Evolutionary conservation across 92 coral and sea anemone species (phyloP).

Genomic region (Montipora capitata): DNA sequence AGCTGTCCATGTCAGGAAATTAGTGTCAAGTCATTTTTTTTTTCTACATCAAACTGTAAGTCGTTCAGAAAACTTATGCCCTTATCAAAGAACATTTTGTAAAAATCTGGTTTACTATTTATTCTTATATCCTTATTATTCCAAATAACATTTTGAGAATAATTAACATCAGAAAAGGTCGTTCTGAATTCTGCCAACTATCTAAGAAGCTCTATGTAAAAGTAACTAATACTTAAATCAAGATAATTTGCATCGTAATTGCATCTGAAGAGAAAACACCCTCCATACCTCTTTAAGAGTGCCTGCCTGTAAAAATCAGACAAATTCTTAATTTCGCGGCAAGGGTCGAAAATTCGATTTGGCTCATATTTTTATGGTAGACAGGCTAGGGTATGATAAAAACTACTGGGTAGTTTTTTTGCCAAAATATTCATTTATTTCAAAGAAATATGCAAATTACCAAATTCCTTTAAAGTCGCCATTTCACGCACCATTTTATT

Average conservation of each 20-base stretch:
- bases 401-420: too few relatives aligned
- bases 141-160: constrained; percentile 23
- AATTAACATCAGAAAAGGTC: constrained; percentile 27
- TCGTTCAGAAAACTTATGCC: constrained; percentile 21
- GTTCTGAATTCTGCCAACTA: constrained; percentile 14
- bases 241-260: not conserved
- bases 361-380: too few relatives aligned
- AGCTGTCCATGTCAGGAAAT: constrained; percentile 19
- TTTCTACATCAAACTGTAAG: constrained; percentile 22
- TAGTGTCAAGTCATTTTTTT: constrained; percentile 8
- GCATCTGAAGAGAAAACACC: constrained; percentile 30
- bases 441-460: too few relatives aligned
- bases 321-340: too few relatives aligned
- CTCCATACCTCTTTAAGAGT: constrained; percentile 35
- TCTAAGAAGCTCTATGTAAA: constrained; percentile 17
- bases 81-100: constrained; percentile 35
- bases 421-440: too few relatives aligned
- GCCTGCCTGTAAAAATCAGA: too few relatives aligned
- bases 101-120: constrained; percentile 22
- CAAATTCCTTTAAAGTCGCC: too few relatives aligned
- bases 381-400: too few relatives aligned
- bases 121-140: constrained; percentile 30
- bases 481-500: too few relatives aligned
- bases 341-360: too few relatives aligned
- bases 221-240: constrained; percentile 8